phyloP scores from a whole-genome alignment of 2,113 vertebrate species.

The Ptilonorhynchus violaceus region DNA sequence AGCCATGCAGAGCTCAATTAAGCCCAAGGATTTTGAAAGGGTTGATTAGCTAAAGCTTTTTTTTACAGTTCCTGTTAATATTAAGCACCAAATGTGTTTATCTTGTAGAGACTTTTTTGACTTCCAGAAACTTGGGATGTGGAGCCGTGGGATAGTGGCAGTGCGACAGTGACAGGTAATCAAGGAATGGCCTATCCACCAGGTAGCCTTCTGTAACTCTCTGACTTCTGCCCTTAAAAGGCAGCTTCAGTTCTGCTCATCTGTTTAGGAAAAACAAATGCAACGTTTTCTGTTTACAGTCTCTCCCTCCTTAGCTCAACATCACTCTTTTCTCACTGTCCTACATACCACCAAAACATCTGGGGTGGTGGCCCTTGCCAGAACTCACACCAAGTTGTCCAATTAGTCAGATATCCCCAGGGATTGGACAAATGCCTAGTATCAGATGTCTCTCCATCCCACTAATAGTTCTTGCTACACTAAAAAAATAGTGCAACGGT shows the following conservation, averaged over 20 bases:
- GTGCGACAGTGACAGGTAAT: not conserved
- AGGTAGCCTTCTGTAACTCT: not conserved
- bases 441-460: not conserved
- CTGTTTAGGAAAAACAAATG: not conserved
- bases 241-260: not conserved
- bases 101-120: not conserved
- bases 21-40: constrained; percentile 1
- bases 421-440: not conserved
- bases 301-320: not conserved
- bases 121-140: not conserved
- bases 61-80: not conserved
- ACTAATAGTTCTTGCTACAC: not conserved
- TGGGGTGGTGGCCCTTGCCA: not conserved
- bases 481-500: not conserved
- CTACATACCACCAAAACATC: constrained; percentile 17
- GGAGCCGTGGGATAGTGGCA: not conserved
- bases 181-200: not conserved
- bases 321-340: constrained; percentile 6
- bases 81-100: not conserved
- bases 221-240: not conserved
- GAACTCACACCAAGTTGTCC: constrained; percentile 23
- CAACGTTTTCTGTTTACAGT: not conserved
- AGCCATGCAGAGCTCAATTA: not conserved
- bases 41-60: constrained; percentile 14
- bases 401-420: not conserved